These are phyloP conservation scores for Magallana nippona DNA, from an alignment of 2,888 invertebrate genomes.

Conservation along the genomic window DNA sequence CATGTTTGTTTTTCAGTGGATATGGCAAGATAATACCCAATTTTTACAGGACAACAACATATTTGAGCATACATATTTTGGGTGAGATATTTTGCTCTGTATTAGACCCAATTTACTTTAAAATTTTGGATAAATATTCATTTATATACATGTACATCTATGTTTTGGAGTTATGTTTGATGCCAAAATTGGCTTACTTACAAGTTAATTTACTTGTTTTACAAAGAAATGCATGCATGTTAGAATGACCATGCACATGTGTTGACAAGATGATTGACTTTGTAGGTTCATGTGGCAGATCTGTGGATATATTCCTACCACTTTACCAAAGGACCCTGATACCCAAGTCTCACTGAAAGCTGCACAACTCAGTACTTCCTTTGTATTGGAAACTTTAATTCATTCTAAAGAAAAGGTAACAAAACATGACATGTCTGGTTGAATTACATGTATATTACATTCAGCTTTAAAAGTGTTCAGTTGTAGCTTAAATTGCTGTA, in stretches of 20 bases:
- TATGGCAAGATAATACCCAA: slow-evolving; percentile 98
- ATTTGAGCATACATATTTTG: slow-evolving; percentile 96
- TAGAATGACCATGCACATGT: background rate
- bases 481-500: too few relatives aligned
- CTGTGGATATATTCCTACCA: slow-evolving; percentile 95
- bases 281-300: slow-evolving; percentile 97
- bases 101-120: background rate
- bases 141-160: too few relatives aligned
- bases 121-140: background rate
- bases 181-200: too few relatives aligned
- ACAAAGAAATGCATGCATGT: background rate
- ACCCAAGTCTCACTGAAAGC: slow-evolving; percentile 86
- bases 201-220: too few relatives aligned
- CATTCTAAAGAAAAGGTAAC: slow-evolving; percentile 96
- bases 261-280: slow-evolving; percentile 47
- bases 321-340: slow-evolving; percentile 85
- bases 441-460: too few relatives aligned
- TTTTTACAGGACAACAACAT: slow-evolving; percentile 97
- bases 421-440: background rate
- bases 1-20: slow-evolving; percentile 84
- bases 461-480: too few relatives aligned
- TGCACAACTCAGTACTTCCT: slow-evolving; percentile 91
- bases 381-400: slow-evolving; percentile 97
- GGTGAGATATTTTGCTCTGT: slow-evolving; percentile 82
- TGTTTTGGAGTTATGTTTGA: too few relatives aligned